Conservation (phyloP, 2,113 vertebrate genomes). For the Pavo muticus region DNA sequence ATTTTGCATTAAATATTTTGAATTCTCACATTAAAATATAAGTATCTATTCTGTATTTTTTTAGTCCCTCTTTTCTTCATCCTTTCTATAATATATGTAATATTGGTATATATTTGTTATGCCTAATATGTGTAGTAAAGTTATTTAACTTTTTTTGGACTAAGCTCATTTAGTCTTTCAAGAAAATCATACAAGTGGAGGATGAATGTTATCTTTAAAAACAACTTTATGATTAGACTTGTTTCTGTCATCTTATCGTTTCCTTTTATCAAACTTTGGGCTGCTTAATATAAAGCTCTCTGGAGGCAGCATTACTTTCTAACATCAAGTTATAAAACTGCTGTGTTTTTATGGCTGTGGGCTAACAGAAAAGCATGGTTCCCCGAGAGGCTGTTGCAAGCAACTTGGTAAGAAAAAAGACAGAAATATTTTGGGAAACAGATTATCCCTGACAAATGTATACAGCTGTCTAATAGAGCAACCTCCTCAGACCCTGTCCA, state of each 20-base stretch:
- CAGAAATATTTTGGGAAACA: constrained; percentile 54
- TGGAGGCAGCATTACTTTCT: constrained; percentile 19
- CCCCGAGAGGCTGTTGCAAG: constrained; percentile 14
- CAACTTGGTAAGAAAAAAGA: constrained; percentile 15
- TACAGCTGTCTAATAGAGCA: constrained; percentile 55
- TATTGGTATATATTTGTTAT: not conserved
- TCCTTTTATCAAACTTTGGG: not conserved
- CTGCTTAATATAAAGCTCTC: not conserved
- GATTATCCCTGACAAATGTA: constrained; percentile 58
- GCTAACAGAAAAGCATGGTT: not conserved
- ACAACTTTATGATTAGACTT: not conserved
- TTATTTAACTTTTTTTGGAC: not conserved
- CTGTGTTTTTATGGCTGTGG: constrained; percentile 35
- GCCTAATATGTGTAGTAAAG: not conserved
- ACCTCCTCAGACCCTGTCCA: constrained; percentile 13
- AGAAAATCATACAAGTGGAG: not conserved
- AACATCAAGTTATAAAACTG: constrained; percentile 24
- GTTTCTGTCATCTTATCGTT: not conserved
- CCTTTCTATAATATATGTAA: not conserved
- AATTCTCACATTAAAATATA: not conserved
- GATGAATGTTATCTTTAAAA: not conserved
- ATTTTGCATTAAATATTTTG: not conserved
- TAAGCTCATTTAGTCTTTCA: not conserved
- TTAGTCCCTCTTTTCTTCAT: not conserved
- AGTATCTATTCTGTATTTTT: not conserved